A percentile compares a stretch with the other conserved stretches of the same genome.
Conservation (phyloP, 2,797 vertebrate species). For the Enteromius paludinosus region DNA sequence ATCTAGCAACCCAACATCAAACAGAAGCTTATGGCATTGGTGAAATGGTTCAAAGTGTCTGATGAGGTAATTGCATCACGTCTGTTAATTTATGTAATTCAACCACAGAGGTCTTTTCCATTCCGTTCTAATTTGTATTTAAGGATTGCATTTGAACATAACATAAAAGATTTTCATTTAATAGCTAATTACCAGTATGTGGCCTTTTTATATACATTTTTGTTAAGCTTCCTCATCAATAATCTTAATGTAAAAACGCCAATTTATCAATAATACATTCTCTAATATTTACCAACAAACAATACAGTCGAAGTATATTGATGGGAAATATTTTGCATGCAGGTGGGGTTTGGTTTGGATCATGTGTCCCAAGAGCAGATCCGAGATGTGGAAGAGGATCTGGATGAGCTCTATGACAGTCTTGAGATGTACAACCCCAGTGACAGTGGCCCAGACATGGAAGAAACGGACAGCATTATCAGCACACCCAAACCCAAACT, state of each 20-base stretch:
- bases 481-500: conserved; percentile 94
- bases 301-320: background rate
- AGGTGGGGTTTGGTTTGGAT: conserved; percentile 91
- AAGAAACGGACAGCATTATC: conserved; percentile 95
- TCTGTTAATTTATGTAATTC: background rate
- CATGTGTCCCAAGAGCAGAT: conserved; percentile 92
- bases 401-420: conserved; percentile 96
- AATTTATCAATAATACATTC: background rate
- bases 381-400: conserved; percentile 94
- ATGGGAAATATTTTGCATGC: conserved; percentile 24
- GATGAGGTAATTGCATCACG: conserved; percentile 79
- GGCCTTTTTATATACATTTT: too few species aligned
- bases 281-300: background rate
- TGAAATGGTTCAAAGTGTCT: conserved; percentile 87
- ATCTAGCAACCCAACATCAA: conserved; percentile 87
- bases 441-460: conserved; percentile 95
- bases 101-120: background rate
- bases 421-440: conserved; percentile 98
- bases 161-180: background rate
- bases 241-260: background rate
- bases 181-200: background rate
- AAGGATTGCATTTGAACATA: background rate
- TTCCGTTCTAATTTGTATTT: background rate
- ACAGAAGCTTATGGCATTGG: conserved; percentile 88
- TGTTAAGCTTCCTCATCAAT: too few species aligned